phyloP scores from a whole-genome alignment of 2,888 invertebrate species.

The Tinea semifulvella region DNA sequence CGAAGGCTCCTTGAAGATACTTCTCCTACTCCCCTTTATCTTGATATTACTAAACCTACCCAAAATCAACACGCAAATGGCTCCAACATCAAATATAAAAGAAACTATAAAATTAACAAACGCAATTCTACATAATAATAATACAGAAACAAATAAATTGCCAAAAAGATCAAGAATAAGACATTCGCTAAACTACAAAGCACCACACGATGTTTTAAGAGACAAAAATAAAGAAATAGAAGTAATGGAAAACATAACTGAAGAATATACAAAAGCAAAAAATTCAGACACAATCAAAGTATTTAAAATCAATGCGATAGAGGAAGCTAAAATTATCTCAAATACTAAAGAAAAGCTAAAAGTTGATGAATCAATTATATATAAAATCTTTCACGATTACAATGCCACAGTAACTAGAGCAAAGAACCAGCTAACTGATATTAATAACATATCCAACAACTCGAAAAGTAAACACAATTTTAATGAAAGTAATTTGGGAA shows the following conservation, averaged over 20 bases:
- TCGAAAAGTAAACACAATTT: too few relatives aligned
- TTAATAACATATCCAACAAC: conserved; percentile 12
- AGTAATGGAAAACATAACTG: not conserved
- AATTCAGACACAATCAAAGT: conserved; percentile 9
- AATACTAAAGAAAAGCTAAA: conserved; percentile 45
- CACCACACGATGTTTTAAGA: not conserved
- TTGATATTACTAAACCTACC: conserved; percentile 31
- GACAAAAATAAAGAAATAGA: not conserved
- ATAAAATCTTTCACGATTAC: conserved; percentile 49
- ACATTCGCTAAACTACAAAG: not conserved
- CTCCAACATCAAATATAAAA: conserved; percentile 20
- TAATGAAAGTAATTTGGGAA: not conserved
- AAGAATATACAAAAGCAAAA: not conserved
- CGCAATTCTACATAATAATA: too few relatives aligned
- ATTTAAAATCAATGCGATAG: conserved; percentile 19
- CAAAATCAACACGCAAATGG: conserved; percentile 38
- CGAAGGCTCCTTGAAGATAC: conserved; percentile 38
- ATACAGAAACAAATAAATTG: conserved; percentile 26
- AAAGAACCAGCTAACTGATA: conserved; percentile 32
- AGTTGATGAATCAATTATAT: conserved; percentile 44
- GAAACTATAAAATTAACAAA: not conserved
- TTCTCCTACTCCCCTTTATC: conserved; percentile 28
- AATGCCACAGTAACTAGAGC: conserved; percentile 37
- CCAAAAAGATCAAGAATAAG: conserved; percentile 40
- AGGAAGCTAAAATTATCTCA: conserved; percentile 16